A percentile compares a stretch with the other conserved stretches of the same genome.
Evolutionary conservation across 2,888 invertebrate species (phyloP).

Genomic region (Trisateles emortualis): DNA sequence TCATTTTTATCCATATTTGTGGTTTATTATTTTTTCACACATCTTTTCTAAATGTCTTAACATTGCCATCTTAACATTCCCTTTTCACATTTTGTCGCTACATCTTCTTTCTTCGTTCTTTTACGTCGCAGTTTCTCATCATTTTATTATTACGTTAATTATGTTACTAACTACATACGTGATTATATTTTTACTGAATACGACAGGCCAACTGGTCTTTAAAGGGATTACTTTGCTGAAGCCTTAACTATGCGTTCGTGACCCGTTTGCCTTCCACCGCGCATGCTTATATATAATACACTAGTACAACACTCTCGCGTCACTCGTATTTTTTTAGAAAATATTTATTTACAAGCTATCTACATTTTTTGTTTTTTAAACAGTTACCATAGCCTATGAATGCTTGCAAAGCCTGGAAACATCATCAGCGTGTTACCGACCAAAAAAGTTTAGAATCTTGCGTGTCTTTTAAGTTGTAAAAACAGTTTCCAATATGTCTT

Average conservation of each 20-base stretch:
- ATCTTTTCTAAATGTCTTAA: no score
- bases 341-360: not conserved
- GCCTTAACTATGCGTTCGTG: slow-evolving; percentile 83
- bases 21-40: no score
- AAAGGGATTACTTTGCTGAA: slow-evolving; percentile 82
- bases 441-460: no score
- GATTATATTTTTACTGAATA: slow-evolving; percentile 41
- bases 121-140: no score
- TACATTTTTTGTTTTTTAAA: not conserved
- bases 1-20: no score
- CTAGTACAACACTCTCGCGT: slow-evolving; percentile 21
- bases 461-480: no score
- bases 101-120: no score
- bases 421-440: no score
- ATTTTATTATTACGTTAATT: slow-evolving; percentile 36
- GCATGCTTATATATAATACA: slow-evolving; percentile 77
- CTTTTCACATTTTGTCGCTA: no score
- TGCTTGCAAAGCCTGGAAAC: not conserved
- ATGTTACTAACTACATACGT: slow-evolving; percentile 27
- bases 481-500: no score
- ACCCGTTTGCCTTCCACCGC: slow-evolving; percentile 78
- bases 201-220: slow-evolving; percentile 67
- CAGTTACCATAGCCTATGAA: no score
- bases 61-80: no score
- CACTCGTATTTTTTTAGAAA: slow-evolving; percentile 6